Evolutionary conservation across 2,888 invertebrate genomes (phyloP).

Genomic region (Acronicta psi): DNA sequence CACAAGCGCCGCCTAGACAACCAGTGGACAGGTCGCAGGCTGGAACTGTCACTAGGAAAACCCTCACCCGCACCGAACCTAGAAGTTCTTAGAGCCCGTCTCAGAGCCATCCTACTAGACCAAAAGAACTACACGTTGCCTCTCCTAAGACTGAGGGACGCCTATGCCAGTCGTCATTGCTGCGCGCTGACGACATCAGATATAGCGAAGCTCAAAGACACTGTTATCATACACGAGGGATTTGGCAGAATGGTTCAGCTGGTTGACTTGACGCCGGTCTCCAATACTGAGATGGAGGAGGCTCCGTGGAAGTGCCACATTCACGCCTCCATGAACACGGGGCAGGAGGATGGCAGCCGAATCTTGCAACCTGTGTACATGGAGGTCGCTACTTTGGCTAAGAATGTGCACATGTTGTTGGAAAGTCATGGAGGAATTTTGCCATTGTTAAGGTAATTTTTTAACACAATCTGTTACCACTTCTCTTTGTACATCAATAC

Average conservation of each 20-base stretch:
- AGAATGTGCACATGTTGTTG: constrained; percentile 91
- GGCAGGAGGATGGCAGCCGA: constrained; percentile 80
- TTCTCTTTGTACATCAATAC: no score
- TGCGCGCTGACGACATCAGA: constrained; percentile 93
- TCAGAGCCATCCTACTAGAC: constrained; percentile 92
- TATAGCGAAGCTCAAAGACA: constrained; percentile 93
- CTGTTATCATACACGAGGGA: constrained; percentile 86
- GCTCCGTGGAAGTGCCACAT: constrained; percentile 87
- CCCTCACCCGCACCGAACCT: constrained; percentile 90
- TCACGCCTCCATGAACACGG: constrained; percentile 76
- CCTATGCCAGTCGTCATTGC: constrained; percentile 94
- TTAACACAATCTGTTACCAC: not conserved
- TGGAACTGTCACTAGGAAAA: constrained; percentile 92
- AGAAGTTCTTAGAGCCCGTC: constrained; percentile 91
- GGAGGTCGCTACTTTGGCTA: constrained; percentile 90
- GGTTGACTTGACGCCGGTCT: constrained; percentile 75
- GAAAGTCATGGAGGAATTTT: constrained; percentile 93
- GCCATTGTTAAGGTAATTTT: constrained; percentile 92
- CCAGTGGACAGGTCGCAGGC: constrained; percentile 91
- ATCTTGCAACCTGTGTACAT: constrained; percentile 91
- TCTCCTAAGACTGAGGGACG: constrained; percentile 94
- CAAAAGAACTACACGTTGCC: constrained; percentile 93
- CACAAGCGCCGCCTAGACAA: constrained; percentile 93
- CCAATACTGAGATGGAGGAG: constrained; percentile 78
- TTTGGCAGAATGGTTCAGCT: constrained; percentile 83